Conservation (phyloP, 2,888 invertebrate genomes). For the Julus scanicus region DNA sequence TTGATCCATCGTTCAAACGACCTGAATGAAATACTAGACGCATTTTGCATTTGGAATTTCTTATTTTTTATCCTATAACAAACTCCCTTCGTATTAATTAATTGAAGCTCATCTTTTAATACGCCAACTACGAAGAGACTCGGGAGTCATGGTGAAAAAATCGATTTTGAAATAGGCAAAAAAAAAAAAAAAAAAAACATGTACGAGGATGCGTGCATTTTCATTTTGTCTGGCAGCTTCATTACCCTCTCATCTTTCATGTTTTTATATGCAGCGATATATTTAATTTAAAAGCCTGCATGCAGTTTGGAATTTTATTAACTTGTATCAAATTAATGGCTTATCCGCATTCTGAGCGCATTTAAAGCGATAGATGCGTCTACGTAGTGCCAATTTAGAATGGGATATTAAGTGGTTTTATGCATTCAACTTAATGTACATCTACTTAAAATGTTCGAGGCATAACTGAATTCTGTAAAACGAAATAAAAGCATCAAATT, state of each 20-base stretch:
- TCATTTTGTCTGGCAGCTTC: constrained; percentile 33
- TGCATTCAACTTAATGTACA: background rate
- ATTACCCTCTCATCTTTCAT: constrained; percentile 33
- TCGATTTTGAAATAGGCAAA: constrained; percentile 18
- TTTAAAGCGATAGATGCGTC: background rate
- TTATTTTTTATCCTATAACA: background rate
- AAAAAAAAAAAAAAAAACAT: background rate
- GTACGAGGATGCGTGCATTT: background rate
- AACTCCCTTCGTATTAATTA: constrained; percentile 21
- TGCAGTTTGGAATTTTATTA: constrained; percentile 33
- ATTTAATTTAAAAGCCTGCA: constrained; percentile 33
- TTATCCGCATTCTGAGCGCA: constrained; percentile 26
- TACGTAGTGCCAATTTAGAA: constrained; percentile 10
- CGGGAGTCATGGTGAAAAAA: background rate
- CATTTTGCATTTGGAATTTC: background rate
- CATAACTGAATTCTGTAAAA: background rate
- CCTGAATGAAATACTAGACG: background rate
- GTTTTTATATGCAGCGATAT: constrained; percentile 24
- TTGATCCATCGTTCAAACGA: background rate
- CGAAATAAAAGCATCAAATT: background rate
- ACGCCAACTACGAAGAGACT: constrained; percentile 1
- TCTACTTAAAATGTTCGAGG: background rate
- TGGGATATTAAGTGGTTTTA: constrained; percentile 15
- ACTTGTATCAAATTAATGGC: constrained; percentile 33
- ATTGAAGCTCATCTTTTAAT: constrained; percentile 33